phyloP scores from a whole-genome alignment of 2,113 vertebrate genomes.

The Nothocercus nigrocapillus region DNA sequence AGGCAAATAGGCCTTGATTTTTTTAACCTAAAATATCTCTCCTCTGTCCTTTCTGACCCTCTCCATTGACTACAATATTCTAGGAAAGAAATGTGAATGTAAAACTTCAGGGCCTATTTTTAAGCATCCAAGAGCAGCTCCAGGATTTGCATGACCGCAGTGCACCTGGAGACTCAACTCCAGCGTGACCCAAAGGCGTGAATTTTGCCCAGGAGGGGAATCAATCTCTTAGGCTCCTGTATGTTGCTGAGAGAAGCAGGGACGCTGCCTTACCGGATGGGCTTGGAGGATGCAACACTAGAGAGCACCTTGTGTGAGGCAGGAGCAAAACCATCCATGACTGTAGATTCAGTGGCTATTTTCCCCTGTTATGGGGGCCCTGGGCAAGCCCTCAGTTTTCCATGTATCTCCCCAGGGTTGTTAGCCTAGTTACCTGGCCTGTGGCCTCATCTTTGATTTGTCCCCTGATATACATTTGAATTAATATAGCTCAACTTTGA shows the following conservation, averaged over 20 bases:
- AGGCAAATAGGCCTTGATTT: not conserved
- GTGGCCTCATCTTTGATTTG: not conserved
- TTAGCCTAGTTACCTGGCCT: not conserved
- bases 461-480: not conserved
- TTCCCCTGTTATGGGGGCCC: not conserved
- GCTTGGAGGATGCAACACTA: not conserved
- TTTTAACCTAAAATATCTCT: not conserved
- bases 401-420: not conserved
- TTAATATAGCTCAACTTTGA: not conserved
- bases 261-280: not conserved
- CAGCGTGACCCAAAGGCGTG: not conserved
- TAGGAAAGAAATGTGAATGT: not conserved
- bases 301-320: not conserved
- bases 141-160: not conserved
- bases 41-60: not conserved
- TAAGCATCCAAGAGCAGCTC: not conserved
- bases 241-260: not conserved
- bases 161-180: not conserved
- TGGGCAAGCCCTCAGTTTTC: not conserved
- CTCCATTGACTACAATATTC: not conserved
- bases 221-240: not conserved
- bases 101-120: not conserved
- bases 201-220: slow-evolving; percentile 1
- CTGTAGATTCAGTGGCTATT: not conserved
- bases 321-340: not conserved